Conservation (phyloP, 1,140 invertebrate species). For the Leptonema lineaticorne region DNA sequence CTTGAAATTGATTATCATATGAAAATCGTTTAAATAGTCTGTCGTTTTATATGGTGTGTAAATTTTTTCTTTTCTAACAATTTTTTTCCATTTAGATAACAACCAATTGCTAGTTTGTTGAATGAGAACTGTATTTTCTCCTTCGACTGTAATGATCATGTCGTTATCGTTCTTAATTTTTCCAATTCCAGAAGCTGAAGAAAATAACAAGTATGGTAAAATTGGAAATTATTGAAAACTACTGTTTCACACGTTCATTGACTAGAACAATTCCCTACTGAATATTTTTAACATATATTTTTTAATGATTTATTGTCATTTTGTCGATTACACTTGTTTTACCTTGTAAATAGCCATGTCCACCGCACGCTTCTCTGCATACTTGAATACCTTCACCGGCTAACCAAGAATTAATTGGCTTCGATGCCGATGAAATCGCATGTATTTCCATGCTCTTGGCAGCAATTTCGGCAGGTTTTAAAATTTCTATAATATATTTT, state of each 20-base stretch:
- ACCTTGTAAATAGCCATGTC: slow-evolving; percentile 70
- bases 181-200: slow-evolving; percentile 71
- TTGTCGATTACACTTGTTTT: not conserved
- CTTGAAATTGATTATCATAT: slow-evolving; percentile 50
- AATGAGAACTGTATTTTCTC: slow-evolving; percentile 85
- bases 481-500: slow-evolving; percentile 23
- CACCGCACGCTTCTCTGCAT: slow-evolving; percentile 82
- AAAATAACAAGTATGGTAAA: slow-evolving; percentile 23
- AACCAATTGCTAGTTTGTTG: slow-evolving; percentile 85
- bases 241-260: not conserved
- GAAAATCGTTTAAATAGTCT: slow-evolving; percentile 60
- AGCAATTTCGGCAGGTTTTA: slow-evolving; percentile 39
- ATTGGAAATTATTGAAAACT: too few relatives aligned
- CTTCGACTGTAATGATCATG: slow-evolving; percentile 86
- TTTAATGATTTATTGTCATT: too few relatives aligned
- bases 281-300: not conserved
- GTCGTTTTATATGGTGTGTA: slow-evolving; percentile 66
- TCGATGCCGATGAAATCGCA: slow-evolving; percentile 74
- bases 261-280: too few relatives aligned
- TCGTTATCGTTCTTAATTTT: slow-evolving; percentile 81
- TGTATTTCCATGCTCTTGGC: slow-evolving; percentile 62
- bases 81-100: slow-evolving; percentile 57
- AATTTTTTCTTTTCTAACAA: slow-evolving; percentile 50
- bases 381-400: slow-evolving; percentile 81
- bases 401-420: slow-evolving; percentile 75